A percentile compares a stretch with the other conserved stretches of the same genome.
phyloP scores from a whole-genome alignment of 2,888 invertebrate genomes.

The Dicyrtoma fusca region DNA sequence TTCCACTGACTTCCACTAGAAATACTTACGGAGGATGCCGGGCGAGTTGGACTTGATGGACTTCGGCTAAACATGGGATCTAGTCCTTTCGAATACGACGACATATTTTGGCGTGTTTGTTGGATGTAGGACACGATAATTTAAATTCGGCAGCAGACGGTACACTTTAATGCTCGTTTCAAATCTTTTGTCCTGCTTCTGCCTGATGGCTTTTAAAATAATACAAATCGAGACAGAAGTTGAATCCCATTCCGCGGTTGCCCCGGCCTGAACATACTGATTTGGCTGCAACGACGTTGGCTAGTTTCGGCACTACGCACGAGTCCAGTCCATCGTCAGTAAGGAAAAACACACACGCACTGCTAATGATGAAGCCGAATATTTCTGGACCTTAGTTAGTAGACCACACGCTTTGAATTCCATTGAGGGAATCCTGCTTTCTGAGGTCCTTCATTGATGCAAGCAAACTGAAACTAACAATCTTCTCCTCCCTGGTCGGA shows the following conservation, averaged over 20 bases:
- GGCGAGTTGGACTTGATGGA: slow-evolving; percentile 30
- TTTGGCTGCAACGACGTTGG: not conserved
- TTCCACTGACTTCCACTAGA: slow-evolving; percentile 25
- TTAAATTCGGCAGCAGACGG: no score
- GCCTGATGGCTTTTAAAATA: no score
- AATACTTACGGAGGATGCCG: slow-evolving; percentile 31
- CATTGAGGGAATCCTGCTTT: slow-evolving; percentile 12
- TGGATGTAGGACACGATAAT: no score
- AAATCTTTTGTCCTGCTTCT: no score
- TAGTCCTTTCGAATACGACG: slow-evolving; percentile 25
- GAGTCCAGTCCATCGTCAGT: not conserved
- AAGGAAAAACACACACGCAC: not conserved
- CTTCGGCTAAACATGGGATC: slow-evolving; percentile 39
- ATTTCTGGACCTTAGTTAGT: not conserved
- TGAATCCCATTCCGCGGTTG: no score
- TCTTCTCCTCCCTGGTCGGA: slow-evolving; percentile 25
- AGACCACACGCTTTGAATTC: slow-evolving; percentile 22
- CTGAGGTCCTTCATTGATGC: slow-evolving; percentile 15
- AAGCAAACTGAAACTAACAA: slow-evolving; percentile 22
- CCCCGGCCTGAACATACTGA: not conserved
- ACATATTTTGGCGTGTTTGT: slow-evolving; percentile 16
- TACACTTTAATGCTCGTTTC: no score
- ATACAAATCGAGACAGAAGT: no score
- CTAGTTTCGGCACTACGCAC: not conserved
- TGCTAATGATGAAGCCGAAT: not conserved